Evolutionary conservation across 2,888 invertebrate genomes (phyloP).

Genomic region (Philonicus albiceps): DNA sequence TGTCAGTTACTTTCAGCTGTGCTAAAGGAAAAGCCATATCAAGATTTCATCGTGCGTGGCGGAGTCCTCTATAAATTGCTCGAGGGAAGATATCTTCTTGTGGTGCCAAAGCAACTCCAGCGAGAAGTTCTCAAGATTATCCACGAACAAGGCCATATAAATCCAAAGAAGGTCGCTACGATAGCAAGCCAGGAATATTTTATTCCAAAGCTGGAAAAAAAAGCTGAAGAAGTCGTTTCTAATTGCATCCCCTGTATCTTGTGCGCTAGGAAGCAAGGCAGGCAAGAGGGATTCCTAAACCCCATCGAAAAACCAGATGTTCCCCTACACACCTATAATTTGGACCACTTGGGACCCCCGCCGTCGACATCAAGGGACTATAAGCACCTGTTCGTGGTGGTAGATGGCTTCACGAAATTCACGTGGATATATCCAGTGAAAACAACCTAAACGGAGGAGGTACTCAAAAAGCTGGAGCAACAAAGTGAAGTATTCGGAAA

Average conservation of each 20-base stretch:
- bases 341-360: slow-evolving; percentile 57
- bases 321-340: slow-evolving; percentile 54
- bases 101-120: slow-evolving; percentile 37
- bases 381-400: slow-evolving; percentile 43
- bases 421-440: background rate
- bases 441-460: background rate
- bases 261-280: slow-evolving; percentile 50
- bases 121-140: background rate
- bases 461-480: too few relatives aligned
- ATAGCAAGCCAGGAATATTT: background rate
- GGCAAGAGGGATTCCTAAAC: slow-evolving; percentile 55
- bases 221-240: slow-evolving; percentile 26
- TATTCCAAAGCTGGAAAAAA: background rate
- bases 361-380: slow-evolving; percentile 53
- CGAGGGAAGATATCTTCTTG: slow-evolving; percentile 38
- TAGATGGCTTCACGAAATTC: too few relatives aligned
- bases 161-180: background rate
- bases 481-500: too few relatives aligned
- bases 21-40: slow-evolving; percentile 36
- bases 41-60: slow-evolving; percentile 38
- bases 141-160: background rate
- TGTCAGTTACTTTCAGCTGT: slow-evolving; percentile 20
- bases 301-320: slow-evolving; percentile 53
- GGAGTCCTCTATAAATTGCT: slow-evolving; percentile 38
- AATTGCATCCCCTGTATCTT: slow-evolving; percentile 46